Percentiles rank a stretch among this genome's conserved stretches.
These are phyloP conservation scores for Micromussa lordhowensis DNA, from an alignment of 92 coral and sea anemone genomes.

Conservation along the genomic window DNA sequence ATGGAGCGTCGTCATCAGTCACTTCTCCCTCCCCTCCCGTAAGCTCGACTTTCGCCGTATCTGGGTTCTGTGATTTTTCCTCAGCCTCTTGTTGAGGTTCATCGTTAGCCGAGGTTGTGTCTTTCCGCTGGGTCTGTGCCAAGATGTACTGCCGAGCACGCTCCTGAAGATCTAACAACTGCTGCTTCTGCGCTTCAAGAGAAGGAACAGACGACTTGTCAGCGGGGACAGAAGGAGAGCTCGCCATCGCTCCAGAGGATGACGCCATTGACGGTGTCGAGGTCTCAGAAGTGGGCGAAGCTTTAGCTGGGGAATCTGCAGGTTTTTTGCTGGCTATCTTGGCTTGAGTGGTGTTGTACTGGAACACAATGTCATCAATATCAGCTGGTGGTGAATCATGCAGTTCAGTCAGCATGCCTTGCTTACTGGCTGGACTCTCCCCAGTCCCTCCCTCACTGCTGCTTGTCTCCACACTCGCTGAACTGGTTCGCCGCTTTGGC, in stretches of 20 bases:
- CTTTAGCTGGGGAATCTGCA: slow-evolving; percentile 61
- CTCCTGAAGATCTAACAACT: slow-evolving; percentile 71
- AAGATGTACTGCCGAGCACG: slow-evolving; percentile 74
- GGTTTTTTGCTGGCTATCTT: slow-evolving; percentile 58
- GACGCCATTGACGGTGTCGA: slow-evolving; percentile 70
- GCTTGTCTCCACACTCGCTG: slow-evolving; percentile 54
- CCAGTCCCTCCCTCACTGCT: slow-evolving; percentile 56
- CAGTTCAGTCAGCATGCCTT: slow-evolving; percentile 56
- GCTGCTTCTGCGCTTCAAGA: slow-evolving; percentile 62
- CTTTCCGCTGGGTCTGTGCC: slow-evolving; percentile 53
- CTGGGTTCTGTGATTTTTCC: not conserved
- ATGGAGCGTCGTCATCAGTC: slow-evolving; percentile 82
- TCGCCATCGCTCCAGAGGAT: slow-evolving; percentile 39
- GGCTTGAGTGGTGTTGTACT: slow-evolving; percentile 78
- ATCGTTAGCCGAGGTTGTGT: not conserved
- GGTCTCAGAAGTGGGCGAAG: slow-evolving; percentile 70
- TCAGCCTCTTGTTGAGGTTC: not conserved
- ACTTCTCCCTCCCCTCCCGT: not conserved
- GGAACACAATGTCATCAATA: slow-evolving; percentile 96
- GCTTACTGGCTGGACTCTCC: slow-evolving; percentile 59
- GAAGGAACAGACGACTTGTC: slow-evolving; percentile 42
- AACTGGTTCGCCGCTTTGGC: slow-evolving; percentile 75
- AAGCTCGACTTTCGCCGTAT: not conserved
- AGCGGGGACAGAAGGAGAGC: slow-evolving; percentile 23
- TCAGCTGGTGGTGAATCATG: slow-evolving; percentile 93